Evolutionary conservation across 2,797 vertebrate species (phyloP).

Genomic region (Lagorchestes hirsutus): DNA sequence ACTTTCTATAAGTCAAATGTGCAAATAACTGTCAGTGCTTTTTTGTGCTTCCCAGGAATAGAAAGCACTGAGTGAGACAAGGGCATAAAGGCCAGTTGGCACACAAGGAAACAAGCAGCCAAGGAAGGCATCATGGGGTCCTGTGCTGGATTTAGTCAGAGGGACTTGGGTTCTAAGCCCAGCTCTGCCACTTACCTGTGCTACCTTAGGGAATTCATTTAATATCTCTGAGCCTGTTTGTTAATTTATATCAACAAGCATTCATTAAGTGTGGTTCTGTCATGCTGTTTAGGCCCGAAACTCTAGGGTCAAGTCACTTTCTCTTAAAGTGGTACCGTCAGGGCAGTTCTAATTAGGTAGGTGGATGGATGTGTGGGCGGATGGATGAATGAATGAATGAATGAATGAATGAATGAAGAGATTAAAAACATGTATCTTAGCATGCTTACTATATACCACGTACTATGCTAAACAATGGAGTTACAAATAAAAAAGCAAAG

Average conservation of each 20-base stretch:
- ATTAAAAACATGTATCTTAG: neutral
- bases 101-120: conserved; percentile 32
- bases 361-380: neutral
- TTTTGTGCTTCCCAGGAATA: conserved; percentile 67
- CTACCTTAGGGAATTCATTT: neutral
- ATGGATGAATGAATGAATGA: no score
- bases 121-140: neutral
- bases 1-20: conserved; percentile 63
- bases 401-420: no score
- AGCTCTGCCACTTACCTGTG: neutral
- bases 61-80: conserved; percentile 36
- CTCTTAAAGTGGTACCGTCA: neutral
- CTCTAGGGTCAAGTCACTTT: neutral
- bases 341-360: neutral
- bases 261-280: neutral
- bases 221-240: neutral
- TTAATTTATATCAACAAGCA: neutral
- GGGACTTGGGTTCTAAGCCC: neutral
- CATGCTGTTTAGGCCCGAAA: neutral
- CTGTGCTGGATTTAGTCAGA: neutral
- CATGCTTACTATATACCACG: neutral
- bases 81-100: neutral
- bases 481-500: neutral
- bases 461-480: neutral
- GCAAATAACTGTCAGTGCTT: conserved; percentile 53